Conservation (phyloP, 2,113 vertebrate species). For the Montifringilla adamsi region DNA sequence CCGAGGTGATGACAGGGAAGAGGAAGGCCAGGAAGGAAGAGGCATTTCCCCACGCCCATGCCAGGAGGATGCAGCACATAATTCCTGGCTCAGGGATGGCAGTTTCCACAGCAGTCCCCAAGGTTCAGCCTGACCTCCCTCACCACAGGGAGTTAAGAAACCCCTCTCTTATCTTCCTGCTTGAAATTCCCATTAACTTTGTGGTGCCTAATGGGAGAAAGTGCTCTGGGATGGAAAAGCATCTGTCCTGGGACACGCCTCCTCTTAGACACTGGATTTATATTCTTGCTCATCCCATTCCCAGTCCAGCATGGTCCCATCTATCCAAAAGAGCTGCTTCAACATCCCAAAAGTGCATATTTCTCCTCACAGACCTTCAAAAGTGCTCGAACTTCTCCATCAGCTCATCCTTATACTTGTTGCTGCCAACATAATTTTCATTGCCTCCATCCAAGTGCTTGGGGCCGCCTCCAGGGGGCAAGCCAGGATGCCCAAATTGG, state of each 20-base stretch:
- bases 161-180: background rate
- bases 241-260: rapidly evolving
- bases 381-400: background rate
- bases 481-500: constrained; percentile 41
- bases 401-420: background rate
- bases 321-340: background rate
- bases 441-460: background rate
- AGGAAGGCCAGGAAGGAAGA: background rate
- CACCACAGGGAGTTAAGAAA: background rate
- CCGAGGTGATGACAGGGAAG: background rate
- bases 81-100: background rate
- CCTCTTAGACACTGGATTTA: background rate
- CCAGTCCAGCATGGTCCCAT: background rate
- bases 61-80: background rate
- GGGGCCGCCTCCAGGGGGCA: constrained; percentile 62
- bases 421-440: rapidly evolving
- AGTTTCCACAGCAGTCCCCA: background rate
- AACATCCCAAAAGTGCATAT: background rate
- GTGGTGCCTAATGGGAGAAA: background rate
- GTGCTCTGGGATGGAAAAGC: rapidly evolving
- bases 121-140: background rate
- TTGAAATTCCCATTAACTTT: rapidly evolving
- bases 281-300: background rate
- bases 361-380: background rate
- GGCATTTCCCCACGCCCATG: rapidly evolving